Conservation (phyloP, 2,113 vertebrate genomes). For the Ameiurus melas region DNA sequence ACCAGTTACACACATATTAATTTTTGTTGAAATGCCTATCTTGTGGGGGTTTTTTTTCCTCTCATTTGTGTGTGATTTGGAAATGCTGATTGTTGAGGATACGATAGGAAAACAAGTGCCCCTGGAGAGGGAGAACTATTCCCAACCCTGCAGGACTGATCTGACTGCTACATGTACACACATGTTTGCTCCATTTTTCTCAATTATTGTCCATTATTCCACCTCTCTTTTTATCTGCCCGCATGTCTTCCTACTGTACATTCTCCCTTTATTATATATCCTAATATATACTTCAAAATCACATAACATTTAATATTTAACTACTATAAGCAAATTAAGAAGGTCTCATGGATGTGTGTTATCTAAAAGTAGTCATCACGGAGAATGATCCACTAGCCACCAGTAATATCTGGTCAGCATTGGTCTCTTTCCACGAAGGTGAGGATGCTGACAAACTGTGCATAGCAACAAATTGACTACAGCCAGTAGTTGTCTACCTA, state of each 20-base stretch:
- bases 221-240: background rate
- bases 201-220: background rate
- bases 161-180: background rate
- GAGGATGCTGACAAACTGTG: background rate
- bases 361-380: background rate
- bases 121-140: conserved; percentile 21
- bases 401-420: background rate
- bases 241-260: background rate
- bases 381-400: background rate
- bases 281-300: background rate
- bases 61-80: background rate
- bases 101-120: conserved; percentile 13
- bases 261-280: background rate
- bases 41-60: background rate
- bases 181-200: background rate
- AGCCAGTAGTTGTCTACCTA: background rate
- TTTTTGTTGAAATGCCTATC: background rate
- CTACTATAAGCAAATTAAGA: background rate
- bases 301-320: background rate
- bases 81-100: conserved; percentile 4
- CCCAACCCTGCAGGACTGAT: conserved; percentile 8
- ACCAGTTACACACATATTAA: background rate
- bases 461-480: background rate
- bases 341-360: background rate
- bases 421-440: background rate